Conservation (phyloP, 2,797 vertebrate genomes). For the Danio kyathit region DNA sequence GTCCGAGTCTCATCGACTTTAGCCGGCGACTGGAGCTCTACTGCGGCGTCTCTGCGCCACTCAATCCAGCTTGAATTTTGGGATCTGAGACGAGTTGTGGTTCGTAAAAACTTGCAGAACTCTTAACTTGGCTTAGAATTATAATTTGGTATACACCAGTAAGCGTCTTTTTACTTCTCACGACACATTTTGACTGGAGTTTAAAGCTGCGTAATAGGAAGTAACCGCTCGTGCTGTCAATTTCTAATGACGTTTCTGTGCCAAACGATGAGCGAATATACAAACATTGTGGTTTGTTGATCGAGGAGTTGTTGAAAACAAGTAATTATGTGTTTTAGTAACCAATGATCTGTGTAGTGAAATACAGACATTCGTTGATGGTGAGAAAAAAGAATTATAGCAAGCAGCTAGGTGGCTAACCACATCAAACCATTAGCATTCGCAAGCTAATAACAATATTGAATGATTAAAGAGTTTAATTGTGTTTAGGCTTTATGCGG, state of each 20-base stretch:
- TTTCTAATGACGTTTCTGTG: slow-evolving; percentile 5
- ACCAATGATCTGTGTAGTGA: too few species aligned
- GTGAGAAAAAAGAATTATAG: not conserved
- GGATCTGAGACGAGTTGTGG: not conserved
- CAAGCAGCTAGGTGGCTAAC: slow-evolving; percentile 46
- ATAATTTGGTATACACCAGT: not conserved
- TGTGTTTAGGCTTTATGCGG: not conserved
- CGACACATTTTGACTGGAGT: slow-evolving; percentile 10
- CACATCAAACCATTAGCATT: slow-evolving; percentile 7
- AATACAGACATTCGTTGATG: not conserved
- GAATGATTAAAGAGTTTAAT: not conserved
- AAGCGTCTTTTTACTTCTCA: not conserved
- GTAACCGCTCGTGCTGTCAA: slow-evolving; percentile 37
- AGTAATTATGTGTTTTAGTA: not conserved
- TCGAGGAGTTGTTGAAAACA: not conserved
- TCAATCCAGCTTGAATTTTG: slow-evolving; percentile 18
- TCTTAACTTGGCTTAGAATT: not conserved
- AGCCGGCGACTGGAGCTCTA: slow-evolving; percentile 50
- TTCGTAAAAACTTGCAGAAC: not conserved
- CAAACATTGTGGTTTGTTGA: too few species aligned
- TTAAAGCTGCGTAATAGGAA: slow-evolving; percentile 61
- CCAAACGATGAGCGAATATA: not conserved
- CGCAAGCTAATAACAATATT: not conserved
- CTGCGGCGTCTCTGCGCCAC: slow-evolving; percentile 64
- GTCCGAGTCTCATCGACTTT: slow-evolving; percentile 12